These are phyloP conservation scores for Rhea pennata DNA, from an alignment of 2,113 vertebrate genomes.

Conservation along the genomic window DNA sequence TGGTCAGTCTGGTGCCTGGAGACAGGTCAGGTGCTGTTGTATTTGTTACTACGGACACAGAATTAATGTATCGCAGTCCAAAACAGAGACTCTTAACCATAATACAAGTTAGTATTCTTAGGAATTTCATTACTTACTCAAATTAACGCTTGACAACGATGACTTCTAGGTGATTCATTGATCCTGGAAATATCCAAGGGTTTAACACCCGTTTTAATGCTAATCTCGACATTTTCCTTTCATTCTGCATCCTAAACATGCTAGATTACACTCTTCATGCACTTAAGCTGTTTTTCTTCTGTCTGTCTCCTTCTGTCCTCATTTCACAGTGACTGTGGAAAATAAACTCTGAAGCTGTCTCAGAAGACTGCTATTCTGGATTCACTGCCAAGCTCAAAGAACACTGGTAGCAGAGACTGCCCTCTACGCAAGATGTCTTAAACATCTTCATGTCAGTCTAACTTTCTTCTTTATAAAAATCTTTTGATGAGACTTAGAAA, in stretches of 20 bases:
- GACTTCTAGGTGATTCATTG: background rate
- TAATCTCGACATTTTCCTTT: background rate
- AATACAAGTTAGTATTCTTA: background rate
- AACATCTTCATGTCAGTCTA: background rate
- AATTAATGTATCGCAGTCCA: background rate
- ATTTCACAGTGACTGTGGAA: background rate
- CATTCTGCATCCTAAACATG: background rate
- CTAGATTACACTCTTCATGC: background rate
- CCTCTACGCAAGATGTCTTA: background rate
- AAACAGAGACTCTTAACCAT: background rate
- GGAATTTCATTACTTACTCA: background rate
- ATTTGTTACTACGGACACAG: background rate
- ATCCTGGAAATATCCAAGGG: background rate
- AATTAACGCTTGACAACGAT: background rate
- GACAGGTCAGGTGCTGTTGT: background rate
- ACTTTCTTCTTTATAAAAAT: background rate
- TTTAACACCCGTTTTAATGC: background rate
- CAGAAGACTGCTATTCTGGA: background rate
- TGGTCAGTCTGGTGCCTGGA: background rate
- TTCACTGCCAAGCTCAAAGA: background rate
- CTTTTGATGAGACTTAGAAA: background rate
- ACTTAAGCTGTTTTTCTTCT: background rate
- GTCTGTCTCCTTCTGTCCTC: background rate
- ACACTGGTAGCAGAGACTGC: background rate
- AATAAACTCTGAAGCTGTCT: background rate